These are phyloP conservation scores for Nasalis larvatus DNA, from an alignment of 2,113 vertebrate genomes.

Conservation along the genomic window DNA sequence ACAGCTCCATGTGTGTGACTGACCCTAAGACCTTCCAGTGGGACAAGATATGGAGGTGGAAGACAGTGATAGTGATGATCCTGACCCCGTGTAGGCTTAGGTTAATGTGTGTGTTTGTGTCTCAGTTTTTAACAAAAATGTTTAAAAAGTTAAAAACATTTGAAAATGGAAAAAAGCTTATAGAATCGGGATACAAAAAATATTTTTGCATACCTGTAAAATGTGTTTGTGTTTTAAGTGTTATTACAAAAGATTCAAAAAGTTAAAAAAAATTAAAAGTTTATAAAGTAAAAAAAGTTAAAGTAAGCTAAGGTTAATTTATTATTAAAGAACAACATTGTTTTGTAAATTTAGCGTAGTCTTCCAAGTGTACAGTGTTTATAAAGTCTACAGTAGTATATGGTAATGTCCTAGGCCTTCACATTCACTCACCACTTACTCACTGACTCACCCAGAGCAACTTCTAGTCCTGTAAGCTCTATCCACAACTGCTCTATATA, in stretches of 20 bases:
- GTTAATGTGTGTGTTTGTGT: background rate
- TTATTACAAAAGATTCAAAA: background rate
- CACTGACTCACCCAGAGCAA: no score
- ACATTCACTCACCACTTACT: no score
- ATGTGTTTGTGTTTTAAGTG: background rate
- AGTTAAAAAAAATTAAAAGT: background rate
- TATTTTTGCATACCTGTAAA: background rate
- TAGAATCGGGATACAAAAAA: background rate
- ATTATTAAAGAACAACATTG: background rate
- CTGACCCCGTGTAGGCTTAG: background rate
- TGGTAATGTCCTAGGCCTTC: no score
- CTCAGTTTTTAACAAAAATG: background rate
- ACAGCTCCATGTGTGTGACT: background rate
- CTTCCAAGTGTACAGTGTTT: background rate
- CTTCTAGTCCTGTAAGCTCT: background rate
- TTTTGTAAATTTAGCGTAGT: background rate
- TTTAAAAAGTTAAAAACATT: background rate
- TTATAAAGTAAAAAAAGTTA: background rate
- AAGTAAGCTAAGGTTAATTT: background rate
- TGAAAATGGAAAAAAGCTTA: background rate
- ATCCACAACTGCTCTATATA: background rate
- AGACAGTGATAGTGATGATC: background rate
- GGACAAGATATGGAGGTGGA: background rate
- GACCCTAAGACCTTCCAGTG: background rate
- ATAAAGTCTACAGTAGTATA: background rate